Conservation (phyloP, 2,888 invertebrate species). For the Tetanocera ferruginea region DNA sequence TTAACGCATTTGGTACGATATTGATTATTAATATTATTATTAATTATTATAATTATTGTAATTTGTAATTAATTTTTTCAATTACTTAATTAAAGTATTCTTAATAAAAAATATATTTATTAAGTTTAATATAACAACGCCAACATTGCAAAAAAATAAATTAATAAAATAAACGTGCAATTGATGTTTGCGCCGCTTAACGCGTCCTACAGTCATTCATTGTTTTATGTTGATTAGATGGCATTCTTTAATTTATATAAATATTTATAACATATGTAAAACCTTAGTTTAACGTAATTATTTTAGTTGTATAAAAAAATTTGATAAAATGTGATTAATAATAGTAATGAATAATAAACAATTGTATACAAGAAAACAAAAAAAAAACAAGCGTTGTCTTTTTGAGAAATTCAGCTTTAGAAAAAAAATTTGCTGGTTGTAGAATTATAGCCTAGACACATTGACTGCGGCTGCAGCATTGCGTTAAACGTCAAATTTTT, state of each 20-base stretch:
- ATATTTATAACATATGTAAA: too few species aligned
- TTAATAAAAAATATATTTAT: neutral
- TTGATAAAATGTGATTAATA: slow-evolving; percentile 26
- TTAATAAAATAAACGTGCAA: slow-evolving; percentile 11
- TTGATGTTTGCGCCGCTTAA: neutral
- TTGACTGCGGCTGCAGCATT: too few species aligned
- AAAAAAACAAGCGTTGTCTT: neutral
- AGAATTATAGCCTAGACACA: too few species aligned
- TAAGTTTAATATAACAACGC: neutral
- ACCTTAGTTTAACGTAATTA: slow-evolving; percentile 1
- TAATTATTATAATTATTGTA: neutral
- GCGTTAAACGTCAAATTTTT: too few species aligned
- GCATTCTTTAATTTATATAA: neutral
- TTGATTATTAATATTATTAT: neutral
- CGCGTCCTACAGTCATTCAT: slow-evolving; percentile 19
- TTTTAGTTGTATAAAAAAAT: slow-evolving; percentile 22
- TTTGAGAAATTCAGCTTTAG: too few species aligned
- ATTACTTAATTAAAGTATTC: neutral
- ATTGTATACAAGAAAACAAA: slow-evolving; percentile 20
- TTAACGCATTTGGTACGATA: neutral
- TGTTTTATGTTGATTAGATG: slow-evolving; percentile 12
- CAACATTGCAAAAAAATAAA: slow-evolving; percentile 2
- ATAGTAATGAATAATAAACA: slow-evolving; percentile 28
- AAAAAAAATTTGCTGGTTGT: too few species aligned
- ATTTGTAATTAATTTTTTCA: neutral